A percentile compares a stretch with the other conserved stretches of the same genome.
Evolutionary conservation across 2,797 vertebrate genomes (phyloP).

Genomic region (Craterocephalus amniculus): DNA sequence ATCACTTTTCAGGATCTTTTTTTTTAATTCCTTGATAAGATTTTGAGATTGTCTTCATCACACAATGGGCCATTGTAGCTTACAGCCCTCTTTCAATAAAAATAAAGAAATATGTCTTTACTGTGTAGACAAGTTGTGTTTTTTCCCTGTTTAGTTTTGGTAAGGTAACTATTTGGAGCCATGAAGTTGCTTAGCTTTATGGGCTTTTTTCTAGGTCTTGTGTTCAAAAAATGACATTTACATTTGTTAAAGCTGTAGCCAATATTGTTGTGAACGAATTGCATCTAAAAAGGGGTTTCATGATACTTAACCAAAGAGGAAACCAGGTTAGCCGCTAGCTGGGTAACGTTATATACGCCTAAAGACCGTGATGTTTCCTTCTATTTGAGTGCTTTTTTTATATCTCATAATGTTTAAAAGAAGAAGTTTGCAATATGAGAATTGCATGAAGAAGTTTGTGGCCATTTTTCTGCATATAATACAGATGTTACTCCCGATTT

Average conservation of each 20-base stretch:
- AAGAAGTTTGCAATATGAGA: not conserved
- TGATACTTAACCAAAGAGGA: not conserved
- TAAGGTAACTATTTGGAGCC: not conserved
- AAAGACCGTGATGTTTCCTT: not conserved
- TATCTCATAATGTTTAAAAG: not conserved
- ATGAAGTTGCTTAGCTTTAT: not conserved
- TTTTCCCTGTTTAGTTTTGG: not conserved
- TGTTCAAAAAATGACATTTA: not conserved
- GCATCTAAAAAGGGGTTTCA: not conserved
- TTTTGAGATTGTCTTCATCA: conserved; percentile 6
- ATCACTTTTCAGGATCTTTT: conserved; percentile 4
- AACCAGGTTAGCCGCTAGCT: not conserved
- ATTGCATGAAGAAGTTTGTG: not conserved
- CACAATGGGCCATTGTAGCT: not conserved
- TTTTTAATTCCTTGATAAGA: not conserved
- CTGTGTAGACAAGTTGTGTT: not conserved
- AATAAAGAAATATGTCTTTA: not conserved
- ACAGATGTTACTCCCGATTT: not conserved
- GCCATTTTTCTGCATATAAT: not conserved
- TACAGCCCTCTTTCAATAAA: not conserved
- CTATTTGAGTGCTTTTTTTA: not conserved
- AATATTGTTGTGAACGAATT: not conserved
- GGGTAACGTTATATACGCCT: not conserved
- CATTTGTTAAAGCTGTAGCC: not conserved
- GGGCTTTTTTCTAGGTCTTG: not conserved